Percentiles rank a stretch among this genome's conserved stretches.
Evolutionary conservation across 2,888 invertebrate genomes (phyloP).

Genomic region (Ochlodes sylvanus): DNA sequence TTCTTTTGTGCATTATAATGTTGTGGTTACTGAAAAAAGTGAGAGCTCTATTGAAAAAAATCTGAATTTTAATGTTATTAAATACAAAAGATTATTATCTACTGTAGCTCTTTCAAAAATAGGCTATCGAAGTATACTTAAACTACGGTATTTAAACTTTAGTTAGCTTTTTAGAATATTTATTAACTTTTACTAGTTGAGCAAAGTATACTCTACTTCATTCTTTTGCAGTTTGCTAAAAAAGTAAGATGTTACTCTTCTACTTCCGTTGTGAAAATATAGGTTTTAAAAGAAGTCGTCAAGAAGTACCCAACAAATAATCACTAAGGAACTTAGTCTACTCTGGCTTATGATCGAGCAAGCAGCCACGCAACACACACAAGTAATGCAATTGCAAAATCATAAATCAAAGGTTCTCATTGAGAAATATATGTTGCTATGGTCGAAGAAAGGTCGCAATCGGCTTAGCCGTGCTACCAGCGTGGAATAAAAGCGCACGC

Average conservation of each 20-base stretch:
- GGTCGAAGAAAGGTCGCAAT: constrained; percentile 33
- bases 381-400: constrained; percentile 15
- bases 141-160: too few relatives aligned
- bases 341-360: constrained; percentile 3
- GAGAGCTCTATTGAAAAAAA: neutral
- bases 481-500: constrained; percentile 29
- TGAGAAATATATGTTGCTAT: constrained; percentile 19
- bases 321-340: constrained; percentile 8
- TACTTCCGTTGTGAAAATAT: too few relatives aligned
- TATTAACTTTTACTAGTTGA: too few relatives aligned
- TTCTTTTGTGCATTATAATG: constrained; percentile 43
- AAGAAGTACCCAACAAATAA: neutral
- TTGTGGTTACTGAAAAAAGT: constrained; percentile 1
- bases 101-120: too few relatives aligned
- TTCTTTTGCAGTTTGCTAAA: too few relatives aligned
- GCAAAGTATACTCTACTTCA: too few relatives aligned
- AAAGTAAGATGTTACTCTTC: too few relatives aligned
- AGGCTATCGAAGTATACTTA: too few relatives aligned
- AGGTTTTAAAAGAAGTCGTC: neutral
- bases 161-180: too few relatives aligned
- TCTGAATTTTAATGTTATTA: too few relatives aligned
- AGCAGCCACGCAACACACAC: constrained; percentile 5
- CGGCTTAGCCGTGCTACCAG: constrained; percentile 33
- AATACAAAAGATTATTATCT: too few relatives aligned
- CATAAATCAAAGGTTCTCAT: constrained; percentile 32